Evolutionary conservation across 2,888 invertebrate genomes (phyloP).

Genomic region (Lottia gigantea): DNA sequence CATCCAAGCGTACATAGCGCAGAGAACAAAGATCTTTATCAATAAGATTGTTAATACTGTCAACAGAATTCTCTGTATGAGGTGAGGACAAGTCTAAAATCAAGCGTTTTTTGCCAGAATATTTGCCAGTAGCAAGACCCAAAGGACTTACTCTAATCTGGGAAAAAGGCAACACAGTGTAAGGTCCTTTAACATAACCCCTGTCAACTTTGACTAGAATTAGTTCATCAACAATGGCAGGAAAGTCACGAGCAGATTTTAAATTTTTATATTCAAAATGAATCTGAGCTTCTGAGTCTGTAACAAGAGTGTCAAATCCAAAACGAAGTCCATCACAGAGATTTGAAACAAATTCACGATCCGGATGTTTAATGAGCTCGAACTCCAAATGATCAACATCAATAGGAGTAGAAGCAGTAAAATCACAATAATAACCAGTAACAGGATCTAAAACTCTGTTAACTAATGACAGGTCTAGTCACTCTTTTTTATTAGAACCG

Average conservation of each 20-base stretch:
- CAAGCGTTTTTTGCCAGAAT: conserved; percentile 30
- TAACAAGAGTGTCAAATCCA: too few species aligned
- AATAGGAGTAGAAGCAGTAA: background rate
- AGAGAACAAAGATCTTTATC: conserved; percentile 30
- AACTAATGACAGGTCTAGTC: too few species aligned
- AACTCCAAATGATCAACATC: background rate
- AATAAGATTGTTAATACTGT: conserved; percentile 34
- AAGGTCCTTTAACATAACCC: conserved; percentile 32
- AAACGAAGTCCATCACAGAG: too few species aligned
- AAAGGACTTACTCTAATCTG: conserved; percentile 28
- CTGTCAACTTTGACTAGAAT: conserved; percentile 28
- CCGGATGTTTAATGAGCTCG: background rate
- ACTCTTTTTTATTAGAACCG: too few species aligned
- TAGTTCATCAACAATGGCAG: conserved; percentile 19
- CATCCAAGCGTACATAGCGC: conserved; percentile 33
- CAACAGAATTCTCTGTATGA: conserved; percentile 15
- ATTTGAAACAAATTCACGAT: conserved; percentile 11
- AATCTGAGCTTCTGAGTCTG: background rate
- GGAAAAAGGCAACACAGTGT: conserved; percentile 21
- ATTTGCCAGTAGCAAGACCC: conserved; percentile 31
- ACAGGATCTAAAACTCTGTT: too few species aligned
- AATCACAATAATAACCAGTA: too few species aligned
- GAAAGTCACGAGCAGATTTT: conserved; percentile 25
- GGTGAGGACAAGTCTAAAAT: conserved; percentile 36
- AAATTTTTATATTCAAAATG: conserved; percentile 25